Evolutionary conservation across 2,888 invertebrate species (phyloP), one percentile per base, ranked within the genome.

Genomic region (Gymnoscelis rufifasciata): DNA sequence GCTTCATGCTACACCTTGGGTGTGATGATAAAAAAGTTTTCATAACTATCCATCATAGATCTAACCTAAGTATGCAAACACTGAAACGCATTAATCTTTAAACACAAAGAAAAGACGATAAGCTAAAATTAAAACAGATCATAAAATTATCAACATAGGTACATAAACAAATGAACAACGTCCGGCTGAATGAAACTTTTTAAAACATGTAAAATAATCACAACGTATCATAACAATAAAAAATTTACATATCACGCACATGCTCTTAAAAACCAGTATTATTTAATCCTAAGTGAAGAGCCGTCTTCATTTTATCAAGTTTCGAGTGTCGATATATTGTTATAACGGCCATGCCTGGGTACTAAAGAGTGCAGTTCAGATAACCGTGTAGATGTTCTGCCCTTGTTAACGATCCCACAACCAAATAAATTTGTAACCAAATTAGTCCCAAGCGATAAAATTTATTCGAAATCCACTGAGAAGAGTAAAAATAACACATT

Each of bases 351-450:
- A 65, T 73, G 80, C 71, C 69, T 66, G 66, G 75, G 71, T 73
- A 83, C 82, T 86, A 80, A 86, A 82, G 81, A 83, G 83, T 80
- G 69, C 78, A 66, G 78, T 60, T 70, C 70, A 76, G 86, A 86
- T 86, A 86, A 78, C 83, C 81, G 74, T 71, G 78, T 79, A 78
- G 79, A 78, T 79, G 84, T 83, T 80, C 80, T 68, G 72, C 62
- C 69, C 86, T 83, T 88, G 86, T 87, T 88, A 88, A 88, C 87
- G 88, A 83, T 78, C 74, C 77, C 72, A 79, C 83, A 74, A 76
- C 83, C 83, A 88, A 87, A 88, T 88, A 87, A 88, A 88, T 88
- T 88, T 87, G 88, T 88, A 88, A 87, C 88, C 87, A 87, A 88
- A 88, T 88, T 88, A 88, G 87, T 86, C 86, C 78, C 82, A 58